A percentile compares a stretch with the other conserved stretches of the same genome.
Evolutionary conservation across 2,888 invertebrate genomes (phyloP).

Genomic region (Chaetogeoica ovagalla): DNA sequence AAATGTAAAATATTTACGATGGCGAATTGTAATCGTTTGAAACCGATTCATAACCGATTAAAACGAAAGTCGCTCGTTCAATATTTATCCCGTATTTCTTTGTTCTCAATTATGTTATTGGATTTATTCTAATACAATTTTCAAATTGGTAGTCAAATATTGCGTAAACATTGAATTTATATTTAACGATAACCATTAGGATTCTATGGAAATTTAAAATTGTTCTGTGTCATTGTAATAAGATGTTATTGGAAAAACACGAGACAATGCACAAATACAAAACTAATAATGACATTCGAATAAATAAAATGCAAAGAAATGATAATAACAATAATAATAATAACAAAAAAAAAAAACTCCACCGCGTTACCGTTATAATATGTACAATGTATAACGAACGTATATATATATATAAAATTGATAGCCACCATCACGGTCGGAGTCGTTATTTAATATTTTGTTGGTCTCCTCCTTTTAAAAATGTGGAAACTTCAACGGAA

Average conservation of each 20-base stretch:
- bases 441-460: slow-evolving; percentile 30
- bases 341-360: too few species aligned
- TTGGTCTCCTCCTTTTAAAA: neutral
- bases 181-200: too few species aligned
- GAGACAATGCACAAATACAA: neutral
- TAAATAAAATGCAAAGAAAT: neutral
- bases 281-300: slow-evolving; percentile 3
- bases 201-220: neutral
- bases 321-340: neutral
- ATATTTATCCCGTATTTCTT: too few species aligned
- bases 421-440: slow-evolving; percentile 12
- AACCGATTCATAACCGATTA: too few species aligned
- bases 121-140: too few species aligned
- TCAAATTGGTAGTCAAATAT: too few species aligned
- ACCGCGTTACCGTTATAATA: neutral
- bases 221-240: neutral
- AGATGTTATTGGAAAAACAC: neutral
- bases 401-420: too few species aligned
- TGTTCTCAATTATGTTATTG: too few species aligned
- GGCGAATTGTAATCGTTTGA: too few species aligned
- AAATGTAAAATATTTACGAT: too few species aligned
- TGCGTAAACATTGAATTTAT: too few species aligned
- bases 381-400: neutral
- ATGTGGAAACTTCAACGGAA: slow-evolving; percentile 12
- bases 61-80: too few species aligned